Conservation (phyloP, 2,888 invertebrate genomes). For the Calephelis perditalis region DNA sequence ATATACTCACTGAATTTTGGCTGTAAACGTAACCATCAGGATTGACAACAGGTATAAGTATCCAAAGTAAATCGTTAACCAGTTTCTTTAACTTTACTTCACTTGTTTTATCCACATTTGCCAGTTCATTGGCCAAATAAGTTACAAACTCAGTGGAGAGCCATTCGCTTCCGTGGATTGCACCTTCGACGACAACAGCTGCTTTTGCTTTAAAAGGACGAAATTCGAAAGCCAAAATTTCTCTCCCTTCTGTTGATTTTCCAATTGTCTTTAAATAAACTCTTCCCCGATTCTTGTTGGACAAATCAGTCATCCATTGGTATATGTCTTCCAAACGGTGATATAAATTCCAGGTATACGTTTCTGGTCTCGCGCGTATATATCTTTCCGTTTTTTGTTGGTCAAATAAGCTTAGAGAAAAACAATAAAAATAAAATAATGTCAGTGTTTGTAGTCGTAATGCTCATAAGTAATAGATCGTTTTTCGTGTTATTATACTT, state of each 20-base stretch:
- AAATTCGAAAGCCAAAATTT: conserved; percentile 49
- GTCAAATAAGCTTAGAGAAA: conserved; percentile 40
- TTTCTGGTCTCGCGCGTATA: conserved; percentile 33
- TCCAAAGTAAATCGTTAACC: conserved; percentile 79
- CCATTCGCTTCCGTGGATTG: conserved; percentile 88
- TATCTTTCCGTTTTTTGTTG: conserved; percentile 40
- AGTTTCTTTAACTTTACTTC: conserved; percentile 48
- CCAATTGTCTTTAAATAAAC: conserved; percentile 57
- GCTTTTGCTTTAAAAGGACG: conserved; percentile 39
- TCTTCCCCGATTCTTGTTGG: conserved; percentile 50
- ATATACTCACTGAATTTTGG: conserved; percentile 35
- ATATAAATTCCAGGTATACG: conserved; percentile 73
- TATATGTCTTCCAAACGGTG: conserved; percentile 78
- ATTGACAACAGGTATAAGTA: conserved; percentile 83
- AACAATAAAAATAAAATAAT: no score
- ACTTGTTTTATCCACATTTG: conserved; percentile 48
- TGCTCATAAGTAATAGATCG: no score
- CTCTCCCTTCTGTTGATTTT: conserved; percentile 58
- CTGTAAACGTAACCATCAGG: conserved; percentile 84
- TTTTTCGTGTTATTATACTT: no score
- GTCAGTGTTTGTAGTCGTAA: no score
- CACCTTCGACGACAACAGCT: conserved; percentile 77
- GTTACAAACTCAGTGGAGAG: conserved; percentile 79
- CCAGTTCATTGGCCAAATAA: conserved; percentile 75
- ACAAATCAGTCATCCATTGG: conserved; percentile 73